phyloP scores from a whole-genome alignment of 2,113 vertebrate species.

The Uropsilus gracilis region DNA sequence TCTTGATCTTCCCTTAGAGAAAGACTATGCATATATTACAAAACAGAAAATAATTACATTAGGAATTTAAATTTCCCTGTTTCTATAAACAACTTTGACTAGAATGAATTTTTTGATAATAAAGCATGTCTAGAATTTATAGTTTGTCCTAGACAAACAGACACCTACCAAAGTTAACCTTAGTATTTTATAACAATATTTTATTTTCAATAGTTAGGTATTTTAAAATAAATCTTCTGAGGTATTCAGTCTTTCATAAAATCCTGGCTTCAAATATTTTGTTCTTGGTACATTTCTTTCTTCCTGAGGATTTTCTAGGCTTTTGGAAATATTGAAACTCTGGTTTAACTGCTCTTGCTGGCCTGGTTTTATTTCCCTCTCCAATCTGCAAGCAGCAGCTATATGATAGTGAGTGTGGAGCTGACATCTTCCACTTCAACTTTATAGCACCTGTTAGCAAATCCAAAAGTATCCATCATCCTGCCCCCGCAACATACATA shows the following conservation, averaged over 20 bases:
- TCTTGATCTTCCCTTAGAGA: not conserved
- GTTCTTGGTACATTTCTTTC: not conserved
- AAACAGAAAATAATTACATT: not conserved
- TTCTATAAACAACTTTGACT: not conserved
- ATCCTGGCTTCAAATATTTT: not conserved
- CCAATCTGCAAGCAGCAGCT: conserved; percentile 64
- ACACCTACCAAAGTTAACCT: not conserved
- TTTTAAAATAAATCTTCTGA: conserved; percentile 7
- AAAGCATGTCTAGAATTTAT: not conserved
- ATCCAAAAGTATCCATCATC: conserved; percentile 64
- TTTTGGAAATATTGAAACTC: conserved; percentile 50
- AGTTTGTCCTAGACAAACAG: conserved; percentile 20
- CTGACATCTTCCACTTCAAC: conserved; percentile 63
- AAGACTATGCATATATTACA: not conserved
- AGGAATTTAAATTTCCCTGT: not conserved
- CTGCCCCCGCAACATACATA: conserved; percentile 29
- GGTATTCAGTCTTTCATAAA: not conserved
- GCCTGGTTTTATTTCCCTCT: conserved; percentile 67
- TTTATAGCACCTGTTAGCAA: conserved; percentile 65
- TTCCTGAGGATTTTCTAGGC: conserved; percentile 35
- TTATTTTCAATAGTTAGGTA: not conserved
- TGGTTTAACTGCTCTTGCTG: conserved; percentile 54
- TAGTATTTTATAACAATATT: not conserved
- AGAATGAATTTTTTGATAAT: not conserved
- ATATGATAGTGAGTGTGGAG: conserved; percentile 40